These are phyloP conservation scores for Lucinisca nassula DNA, from an alignment of 2,888 invertebrate species.

Conservation along the genomic window DNA sequence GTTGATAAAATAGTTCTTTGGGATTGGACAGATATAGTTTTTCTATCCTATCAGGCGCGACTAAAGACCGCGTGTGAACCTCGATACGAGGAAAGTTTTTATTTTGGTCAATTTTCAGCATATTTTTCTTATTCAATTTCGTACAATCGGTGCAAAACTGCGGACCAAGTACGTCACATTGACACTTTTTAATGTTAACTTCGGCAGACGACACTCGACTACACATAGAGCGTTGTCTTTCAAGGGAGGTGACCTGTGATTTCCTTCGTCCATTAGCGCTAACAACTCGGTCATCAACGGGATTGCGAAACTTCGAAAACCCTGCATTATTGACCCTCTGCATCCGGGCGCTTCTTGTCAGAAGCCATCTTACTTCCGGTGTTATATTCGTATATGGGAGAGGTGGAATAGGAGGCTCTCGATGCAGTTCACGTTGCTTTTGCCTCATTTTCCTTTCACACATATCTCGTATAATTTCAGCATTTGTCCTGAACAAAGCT, in stretches of 20 bases:
- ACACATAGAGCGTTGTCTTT: slow-evolving; percentile 66
- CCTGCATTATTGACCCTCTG: slow-evolving; percentile 74
- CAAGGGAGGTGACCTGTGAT: slow-evolving; percentile 26
- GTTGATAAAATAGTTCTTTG: slow-evolving; percentile 58
- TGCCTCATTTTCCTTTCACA: slow-evolving; percentile 53
- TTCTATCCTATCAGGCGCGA: slow-evolving; percentile 73
- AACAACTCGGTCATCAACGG: slow-evolving; percentile 67
- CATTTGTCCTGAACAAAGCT: slow-evolving; percentile 68
- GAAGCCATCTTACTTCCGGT: slow-evolving; percentile 63
- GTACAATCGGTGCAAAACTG: slow-evolving; percentile 75
- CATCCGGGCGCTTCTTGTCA: slow-evolving; percentile 67
- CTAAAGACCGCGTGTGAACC: slow-evolving; percentile 72
- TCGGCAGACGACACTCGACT: slow-evolving; percentile 37
- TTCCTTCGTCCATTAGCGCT: slow-evolving; percentile 65
- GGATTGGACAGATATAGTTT: slow-evolving; percentile 67
- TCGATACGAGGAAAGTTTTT: slow-evolving; percentile 71
- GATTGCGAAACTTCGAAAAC: slow-evolving; percentile 67
- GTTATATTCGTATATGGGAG: slow-evolving; percentile 11
- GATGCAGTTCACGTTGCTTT: slow-evolving; percentile 28
- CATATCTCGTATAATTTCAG: slow-evolving; percentile 66
- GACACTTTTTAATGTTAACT: slow-evolving; percentile 37
- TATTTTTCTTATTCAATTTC: slow-evolving; percentile 57
- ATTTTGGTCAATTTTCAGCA: slow-evolving; percentile 54
- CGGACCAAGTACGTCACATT: slow-evolving; percentile 77
- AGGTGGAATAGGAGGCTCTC: neutral